phyloP scores from a whole-genome alignment of 92 coral and sea anemone species.

The Chrysogorgia sp. region DNA sequence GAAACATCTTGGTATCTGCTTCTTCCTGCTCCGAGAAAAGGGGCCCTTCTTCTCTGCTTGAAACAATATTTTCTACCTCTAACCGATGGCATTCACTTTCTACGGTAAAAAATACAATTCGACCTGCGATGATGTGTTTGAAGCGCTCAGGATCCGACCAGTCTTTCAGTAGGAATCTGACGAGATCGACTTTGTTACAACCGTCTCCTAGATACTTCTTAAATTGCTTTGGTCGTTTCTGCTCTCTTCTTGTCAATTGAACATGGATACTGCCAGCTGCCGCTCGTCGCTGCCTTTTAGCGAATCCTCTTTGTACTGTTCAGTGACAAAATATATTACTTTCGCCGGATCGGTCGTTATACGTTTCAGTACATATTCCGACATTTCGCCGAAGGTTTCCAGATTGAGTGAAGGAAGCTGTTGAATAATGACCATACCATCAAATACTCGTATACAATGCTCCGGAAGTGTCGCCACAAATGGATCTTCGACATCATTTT shows the following conservation, averaged over 20 bases:
- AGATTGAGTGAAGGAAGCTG: not conserved
- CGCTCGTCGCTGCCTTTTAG: slow-evolving; percentile 25
- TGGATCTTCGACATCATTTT: slow-evolving; percentile 23
- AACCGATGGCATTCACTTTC: not conserved
- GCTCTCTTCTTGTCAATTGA: slow-evolving; percentile 13
- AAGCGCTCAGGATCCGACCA: slow-evolving; percentile 31
- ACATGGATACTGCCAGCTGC: slow-evolving; percentile 10
- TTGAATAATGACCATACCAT: slow-evolving; percentile 33
- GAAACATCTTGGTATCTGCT: slow-evolving; percentile 35
- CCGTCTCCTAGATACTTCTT: slow-evolving; percentile 17
- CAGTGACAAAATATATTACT: slow-evolving; percentile 21
- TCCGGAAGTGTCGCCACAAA: slow-evolving; percentile 6
- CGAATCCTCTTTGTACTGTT: slow-evolving; percentile 4
- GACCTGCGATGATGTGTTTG: slow-evolving; percentile 4
- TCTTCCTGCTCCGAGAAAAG: slow-evolving; percentile 19
- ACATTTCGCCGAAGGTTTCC: slow-evolving; percentile 31
- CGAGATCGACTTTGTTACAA: slow-evolving; percentile 22
- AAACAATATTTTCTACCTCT: not conserved
- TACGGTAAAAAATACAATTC: not conserved
- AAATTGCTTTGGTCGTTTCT: slow-evolving; percentile 16
- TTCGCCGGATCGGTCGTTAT: not conserved
- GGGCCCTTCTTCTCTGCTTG: not conserved
- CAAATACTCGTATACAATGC: slow-evolving; percentile 21
- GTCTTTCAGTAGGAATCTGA: slow-evolving; percentile 4
- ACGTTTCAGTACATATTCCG: not conserved